phyloP scores from a whole-genome alignment of 2,797 vertebrate species.

The Alfaro cultratus region DNA sequence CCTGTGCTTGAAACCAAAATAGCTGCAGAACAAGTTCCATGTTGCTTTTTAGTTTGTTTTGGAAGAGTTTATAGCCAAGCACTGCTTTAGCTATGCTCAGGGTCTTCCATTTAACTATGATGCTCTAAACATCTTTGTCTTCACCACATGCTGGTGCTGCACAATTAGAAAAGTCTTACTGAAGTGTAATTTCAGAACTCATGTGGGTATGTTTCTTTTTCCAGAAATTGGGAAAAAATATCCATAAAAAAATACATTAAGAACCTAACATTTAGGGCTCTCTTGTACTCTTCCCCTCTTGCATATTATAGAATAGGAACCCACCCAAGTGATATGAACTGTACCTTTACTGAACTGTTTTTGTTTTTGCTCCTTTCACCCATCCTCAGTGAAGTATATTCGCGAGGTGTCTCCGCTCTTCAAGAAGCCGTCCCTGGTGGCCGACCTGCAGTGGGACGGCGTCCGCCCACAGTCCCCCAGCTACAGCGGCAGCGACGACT shows the following conservation, averaged over 20 bases:
- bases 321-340: not conserved
- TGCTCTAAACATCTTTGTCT: not conserved
- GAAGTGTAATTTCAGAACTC: not conserved
- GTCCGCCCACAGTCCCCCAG: conserved; percentile 84
- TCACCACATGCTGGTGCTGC: not conserved
- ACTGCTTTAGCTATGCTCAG: not conserved
- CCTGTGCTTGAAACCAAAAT: not conserved
- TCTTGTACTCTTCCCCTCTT: not conserved
- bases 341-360: not conserved
- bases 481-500: conserved; percentile 90
- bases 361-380: not conserved
- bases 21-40: not conserved
- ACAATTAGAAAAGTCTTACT: not conserved
- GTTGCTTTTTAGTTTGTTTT: not conserved
- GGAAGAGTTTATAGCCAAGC: not conserved
- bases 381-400: conserved; percentile 91
- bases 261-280: not conserved
- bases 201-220: not conserved
- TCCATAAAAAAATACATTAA: not conserved
- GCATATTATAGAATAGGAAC: not conserved
- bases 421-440: conserved; percentile 91
- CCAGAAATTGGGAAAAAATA: not conserved
- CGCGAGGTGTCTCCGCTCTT: conserved; percentile 96
- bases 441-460: conserved; percentile 93
- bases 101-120: not conserved